Evolutionary conservation across 2,888 invertebrate genomes (phyloP).

Genomic region (Isotomurus palustris): DNA sequence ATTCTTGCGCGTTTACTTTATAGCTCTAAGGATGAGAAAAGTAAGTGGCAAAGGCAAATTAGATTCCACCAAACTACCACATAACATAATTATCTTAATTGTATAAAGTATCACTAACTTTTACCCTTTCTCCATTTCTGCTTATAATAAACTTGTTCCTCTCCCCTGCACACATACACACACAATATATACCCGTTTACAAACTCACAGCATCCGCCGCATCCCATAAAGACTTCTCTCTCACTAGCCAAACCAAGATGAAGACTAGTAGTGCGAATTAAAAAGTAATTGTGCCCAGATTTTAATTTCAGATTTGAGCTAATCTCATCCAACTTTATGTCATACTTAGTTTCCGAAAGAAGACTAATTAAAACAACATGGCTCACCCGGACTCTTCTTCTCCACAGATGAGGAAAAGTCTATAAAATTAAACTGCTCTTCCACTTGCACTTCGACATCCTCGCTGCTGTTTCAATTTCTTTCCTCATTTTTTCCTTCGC

Average conservation of each 20-base stretch:
- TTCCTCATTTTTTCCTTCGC: background rate
- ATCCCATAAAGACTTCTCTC: background rate
- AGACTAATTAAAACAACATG: constrained; percentile 15
- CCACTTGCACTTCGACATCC: no score
- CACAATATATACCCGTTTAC: background rate
- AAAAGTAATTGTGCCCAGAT: constrained; percentile 28
- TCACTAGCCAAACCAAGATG: no score
- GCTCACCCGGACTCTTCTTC: no score
- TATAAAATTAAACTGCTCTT: constrained; percentile 4
- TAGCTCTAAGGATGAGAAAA: no score
- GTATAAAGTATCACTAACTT: no score
- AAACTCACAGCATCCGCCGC: background rate
- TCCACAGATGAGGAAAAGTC: background rate
- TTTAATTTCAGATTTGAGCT: constrained; percentile 35
- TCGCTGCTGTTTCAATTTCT: background rate
- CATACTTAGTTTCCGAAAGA: background rate
- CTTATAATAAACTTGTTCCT: no score
- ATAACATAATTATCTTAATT: no score
- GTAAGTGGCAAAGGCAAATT: background rate
- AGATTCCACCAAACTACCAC: background rate
- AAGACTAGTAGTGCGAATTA: constrained; percentile 16
- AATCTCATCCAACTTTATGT: background rate
- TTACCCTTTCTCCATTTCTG: no score
- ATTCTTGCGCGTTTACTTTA: no score
- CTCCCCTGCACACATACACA: background rate